Base-by-base conservation (phyloP, 2,113 vertebrate genomes). In the Lophotis ruficrista region DNA sequence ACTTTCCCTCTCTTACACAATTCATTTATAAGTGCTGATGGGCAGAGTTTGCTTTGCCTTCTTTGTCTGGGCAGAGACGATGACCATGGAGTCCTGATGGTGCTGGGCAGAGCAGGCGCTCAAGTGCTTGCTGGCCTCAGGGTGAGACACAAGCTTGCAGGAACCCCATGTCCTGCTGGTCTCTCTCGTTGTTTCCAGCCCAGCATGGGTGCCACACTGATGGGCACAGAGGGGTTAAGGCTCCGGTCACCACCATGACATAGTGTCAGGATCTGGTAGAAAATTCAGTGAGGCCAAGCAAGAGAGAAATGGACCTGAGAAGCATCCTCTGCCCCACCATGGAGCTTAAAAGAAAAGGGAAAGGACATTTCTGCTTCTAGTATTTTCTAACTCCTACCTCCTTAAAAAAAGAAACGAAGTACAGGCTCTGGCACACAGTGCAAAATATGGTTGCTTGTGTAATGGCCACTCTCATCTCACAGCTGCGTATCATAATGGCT, bases 151-250 rank as follows among this genome's bases (percentile, higher is more conserved):
- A 62, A 65, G 1, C 4, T 9, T 56, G 10, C 25, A 89, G 45
- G 45, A 87, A 51, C 25, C 13, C 23, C 56, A 2, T 0, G 0
- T 64, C 27, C 14, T 38, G 9, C 19, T 87, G 16, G 9, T 35
- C 37, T 10, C 18, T 5, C 11, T 15, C 12, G 8, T 6, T 73
- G 5, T 68, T 82, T 70, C 47, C 41, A 87, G 41, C 41, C 41
- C 41, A 14, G 14, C 4, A 0, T 19, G 28, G 10, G 10, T 64
- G 51, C 35, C 4, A 14, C 0, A 0, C 8, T 71, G 61, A 51
- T 45, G 18, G n/a, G 1, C 16, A 11, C 1, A 2, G 15, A 58
- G 37, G 20, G 7, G 21, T 4, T 51, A 10, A 58, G 62, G 13
- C 45, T 12, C n/a, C n/a, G 23, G n/a, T n/a, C 1, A 7, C 9